Evolutionary conservation across 2,888 invertebrate species (phyloP), one percentile per base, ranked within the genome.

Genomic region (Busseola fusca): DNA sequence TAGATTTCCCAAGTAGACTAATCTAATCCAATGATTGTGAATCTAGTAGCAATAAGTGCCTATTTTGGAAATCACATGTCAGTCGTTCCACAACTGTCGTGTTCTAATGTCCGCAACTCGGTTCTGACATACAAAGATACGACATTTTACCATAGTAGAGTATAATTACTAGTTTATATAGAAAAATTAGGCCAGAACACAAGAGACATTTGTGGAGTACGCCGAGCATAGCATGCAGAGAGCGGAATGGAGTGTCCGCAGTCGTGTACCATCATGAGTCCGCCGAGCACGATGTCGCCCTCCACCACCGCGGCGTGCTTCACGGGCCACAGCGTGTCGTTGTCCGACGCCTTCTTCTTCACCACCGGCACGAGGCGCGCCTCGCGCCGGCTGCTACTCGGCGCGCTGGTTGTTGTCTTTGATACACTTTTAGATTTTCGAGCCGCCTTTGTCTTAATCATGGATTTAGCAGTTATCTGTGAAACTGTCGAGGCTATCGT

Each of bases 251-350:
- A 27, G 40, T 7, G 6, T 25, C n/a, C 10, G 21, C 27, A 0
- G 40, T 60, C 27, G 60, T 27, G 40, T 76, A 94, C 98, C 98
- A 98, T 98, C 98, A 98, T 98, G 63, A 98, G 96, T 0, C 98
- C 98, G 3, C 98, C 98, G 34, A 98, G 95, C 42, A 98, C 96
- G 76, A 98, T 96, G 89, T 98, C 97, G 0, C 98, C 98, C 84
- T 98, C 97, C 12, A 98, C 96, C n/a, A 97, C 96, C 3, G 98
- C 98, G 80, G 98, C 97, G 82, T 97, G 97, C 90, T 98, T 98
- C 45, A 97, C 96, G 0, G 98, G 98, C 98, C 98, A 98, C 85
- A 88, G 85, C 10, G 90, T 80, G 68, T 88, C 89, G 62, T 89
- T 87, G 37, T 89, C 89, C n/a, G 89, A 82, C 42, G 65, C 74